phyloP scores from a whole-genome alignment of 2,797 vertebrate species.

The Pangasius macronema region DNA sequence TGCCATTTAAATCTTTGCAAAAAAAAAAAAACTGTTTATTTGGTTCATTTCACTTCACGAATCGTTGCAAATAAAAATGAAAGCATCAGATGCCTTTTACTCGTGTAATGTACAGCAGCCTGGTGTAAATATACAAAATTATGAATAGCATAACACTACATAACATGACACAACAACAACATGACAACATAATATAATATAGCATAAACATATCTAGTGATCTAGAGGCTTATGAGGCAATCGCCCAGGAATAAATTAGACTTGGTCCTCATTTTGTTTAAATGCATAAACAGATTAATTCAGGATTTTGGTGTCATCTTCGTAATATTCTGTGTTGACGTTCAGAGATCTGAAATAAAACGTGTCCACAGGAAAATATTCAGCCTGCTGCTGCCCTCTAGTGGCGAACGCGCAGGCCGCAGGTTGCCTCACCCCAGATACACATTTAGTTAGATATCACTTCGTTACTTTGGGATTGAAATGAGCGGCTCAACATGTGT shows the following conservation, averaged over 20 bases:
- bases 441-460: neutral
- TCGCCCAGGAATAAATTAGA: neutral
- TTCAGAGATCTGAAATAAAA: neutral
- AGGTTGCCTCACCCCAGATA: neutral
- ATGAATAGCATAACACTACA: neutral
- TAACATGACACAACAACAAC: no score
- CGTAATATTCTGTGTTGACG: neutral
- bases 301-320: neutral
- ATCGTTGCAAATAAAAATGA: neutral
- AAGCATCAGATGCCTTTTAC: neutral
- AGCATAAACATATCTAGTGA: neutral
- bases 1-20: neutral
- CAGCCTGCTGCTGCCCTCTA: conserved; percentile 20
- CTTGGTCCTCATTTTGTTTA: neutral
- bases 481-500: neutral
- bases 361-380: neutral
- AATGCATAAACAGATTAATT: neutral
- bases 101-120: neutral
- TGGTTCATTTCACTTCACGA: neutral
- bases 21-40: neutral
- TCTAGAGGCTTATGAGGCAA: neutral
- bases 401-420: neutral
- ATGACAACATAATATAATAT: neutral
- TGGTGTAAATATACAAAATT: neutral
- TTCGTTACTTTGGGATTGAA: no score